phyloP scores from a whole-genome alignment of 2,113 vertebrate genomes.

The Rattus norvegicus region GRCr8 NC_086022.1:46196501-46197000 shows the following conservation, averaged over 20 bases:
- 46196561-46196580: background rate
- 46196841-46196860: background rate
- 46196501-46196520: background rate
- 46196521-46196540: background rate
- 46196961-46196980: background rate
- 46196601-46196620: background rate
- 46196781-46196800: background rate
- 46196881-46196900: background rate
- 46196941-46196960: background rate
- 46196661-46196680: conserved; percentile 23
- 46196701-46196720: conserved; percentile 35
- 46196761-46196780: background rate
- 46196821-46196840: background rate
- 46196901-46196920: background rate
- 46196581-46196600: background rate
- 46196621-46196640: background rate
- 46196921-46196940: background rate
- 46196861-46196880: background rate
- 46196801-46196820: background rate
- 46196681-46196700: background rate
- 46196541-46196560: background rate
- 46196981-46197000: background rate
- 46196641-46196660: background rate
- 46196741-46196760: conserved; percentile 23
- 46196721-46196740: background rate